Conservation (phyloP, 2,888 invertebrate genomes). For the Eurytoma adleriae region DNA sequence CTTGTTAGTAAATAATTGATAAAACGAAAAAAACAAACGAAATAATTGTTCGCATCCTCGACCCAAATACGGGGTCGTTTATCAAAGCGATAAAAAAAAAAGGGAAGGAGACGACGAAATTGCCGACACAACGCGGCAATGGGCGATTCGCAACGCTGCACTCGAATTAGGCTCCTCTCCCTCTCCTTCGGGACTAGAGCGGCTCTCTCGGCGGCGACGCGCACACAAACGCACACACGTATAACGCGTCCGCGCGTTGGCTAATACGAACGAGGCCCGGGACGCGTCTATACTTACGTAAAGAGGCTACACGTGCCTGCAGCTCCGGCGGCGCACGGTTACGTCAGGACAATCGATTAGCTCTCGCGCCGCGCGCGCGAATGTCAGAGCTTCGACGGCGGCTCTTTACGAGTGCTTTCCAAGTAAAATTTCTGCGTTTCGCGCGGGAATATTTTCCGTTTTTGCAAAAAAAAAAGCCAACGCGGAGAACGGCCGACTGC, state of each 20-base stretch:
- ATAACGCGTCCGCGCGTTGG: no score
- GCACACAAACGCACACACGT: not conserved
- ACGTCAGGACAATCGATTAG: slow-evolving; percentile 45
- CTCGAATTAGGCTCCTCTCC: slow-evolving; percentile 15
- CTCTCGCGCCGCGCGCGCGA: slow-evolving; percentile 10
- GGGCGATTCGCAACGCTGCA: slow-evolving; percentile 15
- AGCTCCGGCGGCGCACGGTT: slow-evolving; percentile 9
- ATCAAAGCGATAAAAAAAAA: no score
- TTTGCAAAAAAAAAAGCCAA: no score
- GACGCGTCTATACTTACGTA: slow-evolving; percentile 40
- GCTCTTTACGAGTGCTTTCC: no score
- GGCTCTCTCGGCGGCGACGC: not conserved
- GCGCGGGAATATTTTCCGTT: no score
- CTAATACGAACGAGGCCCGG: not conserved
- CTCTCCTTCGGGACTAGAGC: not conserved
- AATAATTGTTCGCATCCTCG: no score
- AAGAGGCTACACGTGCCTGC: slow-evolving; percentile 35
- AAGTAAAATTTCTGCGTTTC: no score
- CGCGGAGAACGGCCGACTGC: no score
- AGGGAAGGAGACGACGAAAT: no score
- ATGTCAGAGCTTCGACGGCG: slow-evolving; percentile 14
- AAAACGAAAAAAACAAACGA: no score
- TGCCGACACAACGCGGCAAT: not conserved
- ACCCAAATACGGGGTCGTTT: no score
- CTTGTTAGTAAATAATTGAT: no score